Evolutionary conservation across 2,113 vertebrate genomes (phyloP).

Genomic region (Ciconia boyciana): DNA sequence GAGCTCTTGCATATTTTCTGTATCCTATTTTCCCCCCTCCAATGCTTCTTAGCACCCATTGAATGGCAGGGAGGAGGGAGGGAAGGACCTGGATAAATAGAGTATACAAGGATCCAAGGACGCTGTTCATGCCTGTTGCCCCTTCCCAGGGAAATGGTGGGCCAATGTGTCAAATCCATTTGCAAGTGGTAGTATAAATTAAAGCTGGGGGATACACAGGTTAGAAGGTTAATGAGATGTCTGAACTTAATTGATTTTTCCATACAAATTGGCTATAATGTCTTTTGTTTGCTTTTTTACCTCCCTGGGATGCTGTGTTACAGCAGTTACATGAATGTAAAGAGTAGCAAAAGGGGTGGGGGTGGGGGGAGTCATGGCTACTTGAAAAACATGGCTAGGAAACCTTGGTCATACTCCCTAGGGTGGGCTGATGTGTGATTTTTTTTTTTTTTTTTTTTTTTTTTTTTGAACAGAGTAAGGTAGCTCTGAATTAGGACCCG

Average conservation of each 20-base stretch:
- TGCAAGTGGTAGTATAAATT: slow-evolving; percentile 12
- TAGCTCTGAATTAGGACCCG: not conserved
- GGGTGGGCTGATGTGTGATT: not conserved
- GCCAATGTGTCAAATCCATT: slow-evolving; percentile 13
- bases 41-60: not conserved
- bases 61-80: not conserved
- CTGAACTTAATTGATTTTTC: slow-evolving; percentile 48
- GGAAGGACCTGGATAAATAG: slow-evolving; percentile 3
- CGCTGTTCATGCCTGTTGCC: not conserved
- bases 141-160: not conserved
- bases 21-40: not conserved
- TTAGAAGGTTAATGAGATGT: slow-evolving; percentile 56
- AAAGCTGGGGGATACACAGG: slow-evolving; percentile 28
- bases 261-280: slow-evolving; percentile 34
- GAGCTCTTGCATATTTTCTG: not conserved
- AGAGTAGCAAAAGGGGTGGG: not conserved
- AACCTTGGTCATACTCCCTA: accelerated
- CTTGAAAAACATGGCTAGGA: not conserved
- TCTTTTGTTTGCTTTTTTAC: not conserved
- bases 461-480: not conserved
- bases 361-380: not conserved
- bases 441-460: not conserved
- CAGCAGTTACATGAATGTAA: not conserved
- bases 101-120: not conserved
- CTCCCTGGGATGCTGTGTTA: not conserved